A percentile compares a stretch with the other conserved stretches of the same genome.
phyloP scores from a whole-genome alignment of 2,797 vertebrate genomes.

The Smutsia gigantea region DNA sequence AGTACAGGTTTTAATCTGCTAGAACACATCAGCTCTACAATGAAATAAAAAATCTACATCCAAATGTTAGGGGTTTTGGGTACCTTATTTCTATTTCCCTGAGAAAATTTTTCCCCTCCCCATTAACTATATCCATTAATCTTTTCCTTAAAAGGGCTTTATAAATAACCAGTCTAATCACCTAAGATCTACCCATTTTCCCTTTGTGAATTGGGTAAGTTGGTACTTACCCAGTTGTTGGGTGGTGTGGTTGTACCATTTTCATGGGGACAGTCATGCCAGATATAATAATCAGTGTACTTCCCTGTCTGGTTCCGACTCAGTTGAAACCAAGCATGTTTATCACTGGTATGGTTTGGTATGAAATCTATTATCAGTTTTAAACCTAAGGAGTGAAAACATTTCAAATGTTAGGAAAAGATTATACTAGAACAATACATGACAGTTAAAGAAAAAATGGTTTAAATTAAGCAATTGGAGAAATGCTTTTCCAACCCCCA shows the following conservation, averaged over 20 bases:
- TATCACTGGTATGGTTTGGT: conserved; percentile 97
- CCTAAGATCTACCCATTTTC: neutral
- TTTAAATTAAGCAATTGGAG: neutral
- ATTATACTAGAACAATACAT: neutral
- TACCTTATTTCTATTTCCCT: neutral
- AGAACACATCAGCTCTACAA: neutral
- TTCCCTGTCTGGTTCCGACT: conserved; percentile 91
- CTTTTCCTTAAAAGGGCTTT: neutral
- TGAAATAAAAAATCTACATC: neutral
- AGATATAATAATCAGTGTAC: conserved; percentile 95
- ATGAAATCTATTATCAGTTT: conserved; percentile 98
- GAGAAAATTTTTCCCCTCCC: neutral
- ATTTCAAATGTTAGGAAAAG: conserved; percentile 19
- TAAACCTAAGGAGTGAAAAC: conserved; percentile 87
- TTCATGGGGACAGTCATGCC: conserved; percentile 89
- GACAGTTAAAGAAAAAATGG: neutral
- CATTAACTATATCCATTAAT: neutral
- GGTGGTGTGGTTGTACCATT: conserved; percentile 85
- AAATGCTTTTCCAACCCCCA: neutral
- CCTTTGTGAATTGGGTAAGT: accelerated
- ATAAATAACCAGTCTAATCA: neutral
- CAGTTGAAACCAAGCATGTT: conserved; percentile 95
- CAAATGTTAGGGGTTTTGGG: neutral
- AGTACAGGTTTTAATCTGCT: neutral
- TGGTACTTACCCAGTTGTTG: conserved; percentile 95